Base-by-base conservation (phyloP, 2,797 vertebrate species). In the Psittacula echo region DNA sequence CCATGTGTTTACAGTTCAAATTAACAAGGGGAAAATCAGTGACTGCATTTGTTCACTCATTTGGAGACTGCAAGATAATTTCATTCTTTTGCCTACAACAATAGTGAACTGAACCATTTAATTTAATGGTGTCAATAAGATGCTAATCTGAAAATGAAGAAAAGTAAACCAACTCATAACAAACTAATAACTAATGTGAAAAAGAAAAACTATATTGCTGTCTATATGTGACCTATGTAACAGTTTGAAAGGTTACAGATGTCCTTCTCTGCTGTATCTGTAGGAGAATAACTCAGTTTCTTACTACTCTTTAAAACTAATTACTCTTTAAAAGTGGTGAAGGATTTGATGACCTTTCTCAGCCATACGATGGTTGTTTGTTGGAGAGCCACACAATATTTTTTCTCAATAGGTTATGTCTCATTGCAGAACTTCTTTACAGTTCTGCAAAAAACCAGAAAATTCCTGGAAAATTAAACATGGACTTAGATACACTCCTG, bases 361-460 rank as follows among this genome's bases (percentile, higher is more conserved):
- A 77, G n/a, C 30, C 18, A 18, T 0, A 26, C 3, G 4, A 48
- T 2, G 3, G 66, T 3, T 81, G 16, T 51, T 70, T 66, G 44
- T 30, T 11, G 7, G 19, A 88, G 81, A 17, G 39, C 42, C 74
- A 76, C 53, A 32, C 7, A 17, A 5, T 4, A 37, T n/a, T 47
- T 65, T 72, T 37, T 39, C 85, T 42, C 11, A 23, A 1, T 3
- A 56, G n/a, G 1, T 23, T 23, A 37, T 0, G 5, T 30, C 77
- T 78, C 39, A 14, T 32, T 45, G 76, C 30, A 87, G 83, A 85
- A 78, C 60, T 68, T 44, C 56, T 58, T 44, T 3, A 20, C 16
- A 39, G 22, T 39, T 34, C n/a, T 23, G 54, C 9, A 34, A 58
- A n/a, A 56, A 34, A 15, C 0, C 54, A 34, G n/a, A 34, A 58